Evolutionary conservation across 2,797 vertebrate genomes (phyloP), one percentile per base, ranked within the genome.

Genomic region (Sparus aurata): DNA sequence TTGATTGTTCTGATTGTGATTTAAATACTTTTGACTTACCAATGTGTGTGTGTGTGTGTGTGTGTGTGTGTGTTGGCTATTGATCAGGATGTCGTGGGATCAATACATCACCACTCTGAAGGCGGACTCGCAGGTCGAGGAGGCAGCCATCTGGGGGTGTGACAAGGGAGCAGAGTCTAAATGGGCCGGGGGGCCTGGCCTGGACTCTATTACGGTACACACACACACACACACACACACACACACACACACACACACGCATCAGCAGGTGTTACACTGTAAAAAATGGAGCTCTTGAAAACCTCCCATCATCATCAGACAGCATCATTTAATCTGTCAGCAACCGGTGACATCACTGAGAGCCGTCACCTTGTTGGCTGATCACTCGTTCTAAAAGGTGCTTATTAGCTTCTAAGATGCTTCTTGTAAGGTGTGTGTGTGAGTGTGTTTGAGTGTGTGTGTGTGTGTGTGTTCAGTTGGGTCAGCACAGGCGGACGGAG

Each of bases 81-180:
- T 27, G 50, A 22, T 20, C 86, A 89, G 82, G 47, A 86, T 87
- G 82, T 58, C 82, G n/a, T 88, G 87, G 87, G 0, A 41, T 0
- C 0, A 0, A 0, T 79, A 79, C 10, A 1, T 82, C 1, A 0
- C 0, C 0, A 6, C 0, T 0, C 2, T 86, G 12, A 20, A 0
- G 20, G 2, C 0, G 0, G 0, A 30, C 4, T 3, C 3, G 1
- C 30, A 30, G 30, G 5, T 30, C 30, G 30, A 30, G 0, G 34
- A 70, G 0, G 81, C 34, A 0, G 76, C 60, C 1, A 71, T 89
- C 58, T 67, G 25, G 0, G 68, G 79, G 15, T 0, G 0, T 0
- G 0, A 0, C 0, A 0, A 0, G 0, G 20, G 47, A 0, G 0
- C 3, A 0, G 15, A 57, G 20, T 0, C 0, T 1, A 9, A 54